These are phyloP conservation scores for Notolabrus celidotus DNA, from an alignment of 2,797 vertebrate species.

Conservation along the genomic window DNA sequence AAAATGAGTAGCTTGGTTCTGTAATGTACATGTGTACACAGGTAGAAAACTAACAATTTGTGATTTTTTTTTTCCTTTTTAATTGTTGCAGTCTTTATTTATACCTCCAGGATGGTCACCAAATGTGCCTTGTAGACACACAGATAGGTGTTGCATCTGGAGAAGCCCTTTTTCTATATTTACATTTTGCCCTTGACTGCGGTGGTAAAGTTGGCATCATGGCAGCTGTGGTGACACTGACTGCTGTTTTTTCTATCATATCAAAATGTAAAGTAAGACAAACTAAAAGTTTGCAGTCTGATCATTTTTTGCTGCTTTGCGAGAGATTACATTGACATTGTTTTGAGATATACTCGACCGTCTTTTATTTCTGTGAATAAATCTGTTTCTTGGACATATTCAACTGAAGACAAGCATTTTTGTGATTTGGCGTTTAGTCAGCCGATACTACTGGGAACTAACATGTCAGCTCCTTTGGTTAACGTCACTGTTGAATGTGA, in stretches of 20 bases:
- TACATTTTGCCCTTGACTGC: slow-evolving; percentile 56
- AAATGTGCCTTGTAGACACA: slow-evolving; percentile 85
- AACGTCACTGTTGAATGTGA: slow-evolving; percentile 79
- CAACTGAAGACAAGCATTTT: slow-evolving; percentile 69
- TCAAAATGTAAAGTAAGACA: slow-evolving; percentile 56
- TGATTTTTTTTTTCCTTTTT: slow-evolving; percentile 58
- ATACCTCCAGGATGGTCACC: slow-evolving; percentile 84
- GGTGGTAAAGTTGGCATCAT: slow-evolving; percentile 48
- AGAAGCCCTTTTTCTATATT: slow-evolving; percentile 69
- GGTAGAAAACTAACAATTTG: slow-evolving; percentile 70
- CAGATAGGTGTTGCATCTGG: slow-evolving; percentile 78
- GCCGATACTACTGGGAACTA: slow-evolving; percentile 65
- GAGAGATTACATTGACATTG: slow-evolving; percentile 58
- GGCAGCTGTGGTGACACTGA: slow-evolving; percentile 34
- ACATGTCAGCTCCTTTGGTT: slow-evolving; percentile 61
- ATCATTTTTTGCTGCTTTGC: slow-evolving; percentile 71
- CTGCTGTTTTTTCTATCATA: slow-evolving; percentile 55
- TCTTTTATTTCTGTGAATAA: slow-evolving; percentile 69
- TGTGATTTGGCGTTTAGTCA: slow-evolving; percentile 51
- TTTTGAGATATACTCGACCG: slow-evolving; percentile 59
- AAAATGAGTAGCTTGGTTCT: slow-evolving; percentile 57
- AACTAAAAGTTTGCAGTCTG: slow-evolving; percentile 36
- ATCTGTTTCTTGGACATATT: slow-evolving; percentile 58
- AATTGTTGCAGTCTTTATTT: slow-evolving; percentile 78
- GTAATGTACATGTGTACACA: slow-evolving; percentile 75